Percentiles rank a stretch among this genome's conserved stretches.
Conservation (phyloP, 2,113 vertebrate genomes). For the Barnardius zonarius region DNA sequence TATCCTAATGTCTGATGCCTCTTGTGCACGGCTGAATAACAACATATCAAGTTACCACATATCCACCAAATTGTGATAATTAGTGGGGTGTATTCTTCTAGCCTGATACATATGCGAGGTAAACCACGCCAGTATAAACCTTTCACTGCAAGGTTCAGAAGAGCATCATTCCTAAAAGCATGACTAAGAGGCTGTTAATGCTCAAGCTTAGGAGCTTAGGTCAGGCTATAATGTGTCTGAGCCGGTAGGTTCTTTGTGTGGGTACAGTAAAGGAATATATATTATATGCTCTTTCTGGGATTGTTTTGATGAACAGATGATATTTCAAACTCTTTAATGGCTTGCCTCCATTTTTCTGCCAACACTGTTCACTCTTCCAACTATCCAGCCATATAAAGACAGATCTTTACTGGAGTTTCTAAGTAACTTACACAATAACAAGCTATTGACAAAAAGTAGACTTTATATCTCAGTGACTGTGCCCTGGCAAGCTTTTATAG, state of each 20-base stretch:
- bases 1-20: not conserved
- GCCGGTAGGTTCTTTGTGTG: not conserved
- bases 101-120: not conserved
- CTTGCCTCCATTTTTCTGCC: not conserved
- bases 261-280: not conserved
- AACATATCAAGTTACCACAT: not conserved
- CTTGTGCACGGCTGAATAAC: fast-evolving
- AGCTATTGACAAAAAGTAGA: not conserved
- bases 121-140: not conserved
- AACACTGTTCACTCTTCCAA: not conserved
- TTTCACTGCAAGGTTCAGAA: not conserved
- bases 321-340: not conserved
- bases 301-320: not conserved
- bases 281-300: not conserved
- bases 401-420: not conserved
- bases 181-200: not conserved
- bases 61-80: not conserved
- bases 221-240: not conserved
- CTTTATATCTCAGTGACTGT: not conserved
- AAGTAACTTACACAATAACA: not conserved
- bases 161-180: not conserved
- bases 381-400: not conserved
- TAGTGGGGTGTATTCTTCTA: not conserved
- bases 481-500: not conserved
- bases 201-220: not conserved